Conservation (phyloP, 2,888 invertebrate genomes). For the Caenorhabditis becei region DNA sequence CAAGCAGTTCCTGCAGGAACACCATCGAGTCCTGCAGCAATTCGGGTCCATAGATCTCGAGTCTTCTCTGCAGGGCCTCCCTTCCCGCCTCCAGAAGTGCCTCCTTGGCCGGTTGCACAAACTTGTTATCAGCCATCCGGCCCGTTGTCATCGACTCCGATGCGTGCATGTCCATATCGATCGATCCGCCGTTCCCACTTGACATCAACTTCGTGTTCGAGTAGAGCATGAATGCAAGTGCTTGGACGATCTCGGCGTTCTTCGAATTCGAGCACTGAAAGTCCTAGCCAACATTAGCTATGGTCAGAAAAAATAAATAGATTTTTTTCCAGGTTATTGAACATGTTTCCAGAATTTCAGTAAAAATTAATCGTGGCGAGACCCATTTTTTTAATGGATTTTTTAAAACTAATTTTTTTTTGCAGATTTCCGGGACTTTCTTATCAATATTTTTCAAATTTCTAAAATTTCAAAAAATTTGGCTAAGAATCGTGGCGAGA, state of each 20-base stretch:
- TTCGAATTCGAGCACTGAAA: constrained; percentile 29
- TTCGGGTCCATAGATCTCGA: constrained; percentile 35
- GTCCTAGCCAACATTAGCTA: no score
- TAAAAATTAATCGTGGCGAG: no score
- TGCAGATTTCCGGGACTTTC: no score
- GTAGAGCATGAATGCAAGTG: constrained; percentile 47
- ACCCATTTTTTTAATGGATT: no score
- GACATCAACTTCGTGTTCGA: constrained; percentile 36
- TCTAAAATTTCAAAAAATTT: background rate
- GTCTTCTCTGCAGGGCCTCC: constrained; percentile 34
- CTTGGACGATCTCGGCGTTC: constrained; percentile 48
- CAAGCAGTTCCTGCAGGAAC: constrained; percentile 32
- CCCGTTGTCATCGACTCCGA: constrained; percentile 34
- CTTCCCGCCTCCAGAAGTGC: constrained; percentile 19
- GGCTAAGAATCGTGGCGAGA: no score
- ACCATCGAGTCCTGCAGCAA: constrained; percentile 1
- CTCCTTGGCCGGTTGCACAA: constrained; percentile 31
- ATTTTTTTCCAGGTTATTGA: no score
- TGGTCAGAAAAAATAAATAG: no score
- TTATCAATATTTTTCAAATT: background rate
- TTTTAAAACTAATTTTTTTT: background rate
- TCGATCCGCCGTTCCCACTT: background rate
- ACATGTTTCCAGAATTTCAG: no score
- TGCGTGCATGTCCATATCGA: constrained; percentile 42
- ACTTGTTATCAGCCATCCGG: constrained; percentile 28